A percentile compares a stretch with the other conserved stretches of the same genome.
Conservation (phyloP, 2,888 invertebrate species). For the Caenorhabditis sinica region DNA sequence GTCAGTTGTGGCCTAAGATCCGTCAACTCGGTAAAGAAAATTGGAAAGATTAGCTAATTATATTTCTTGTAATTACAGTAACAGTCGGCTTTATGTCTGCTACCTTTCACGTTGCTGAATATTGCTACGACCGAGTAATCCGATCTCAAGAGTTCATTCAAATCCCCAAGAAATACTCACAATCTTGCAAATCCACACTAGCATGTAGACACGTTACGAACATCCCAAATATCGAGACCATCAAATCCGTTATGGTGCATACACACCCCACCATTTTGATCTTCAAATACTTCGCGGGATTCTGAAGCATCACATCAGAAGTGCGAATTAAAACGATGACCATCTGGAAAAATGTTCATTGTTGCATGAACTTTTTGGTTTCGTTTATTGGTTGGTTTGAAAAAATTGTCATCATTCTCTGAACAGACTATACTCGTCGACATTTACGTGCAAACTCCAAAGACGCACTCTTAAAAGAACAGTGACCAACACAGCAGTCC, state of each 20-base stretch:
- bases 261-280: slow-evolving; percentile 41
- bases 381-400: neutral
- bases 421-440: neutral
- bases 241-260: slow-evolving; percentile 35
- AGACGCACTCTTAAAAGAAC: slow-evolving; percentile 54
- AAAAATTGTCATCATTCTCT: neutral
- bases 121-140: too few relatives aligned
- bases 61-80: too few relatives aligned
- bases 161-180: too few relatives aligned
- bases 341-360: slow-evolving; percentile 25
- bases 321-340: slow-evolving; percentile 38
- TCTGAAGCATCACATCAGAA: slow-evolving; percentile 41
- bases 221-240: slow-evolving; percentile 45
- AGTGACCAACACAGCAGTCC: slow-evolving; percentile 58
- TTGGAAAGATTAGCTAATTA: too few relatives aligned
- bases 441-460: neutral
- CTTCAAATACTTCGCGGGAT: slow-evolving; percentile 19
- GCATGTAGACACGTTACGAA: slow-evolving; percentile 48
- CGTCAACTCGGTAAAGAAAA: too few relatives aligned
- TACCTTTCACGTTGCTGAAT: too few relatives aligned
- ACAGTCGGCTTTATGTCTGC: too few relatives aligned
- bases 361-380: neutral
- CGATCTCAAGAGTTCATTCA: too few relatives aligned
- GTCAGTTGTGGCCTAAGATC: too few relatives aligned
- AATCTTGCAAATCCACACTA: slow-evolving; percentile 34